Evolutionary conservation across 2,888 invertebrate genomes (phyloP), one percentile per base, ranked within the genome.

Genomic region (Ernsta delagoae): DNA sequence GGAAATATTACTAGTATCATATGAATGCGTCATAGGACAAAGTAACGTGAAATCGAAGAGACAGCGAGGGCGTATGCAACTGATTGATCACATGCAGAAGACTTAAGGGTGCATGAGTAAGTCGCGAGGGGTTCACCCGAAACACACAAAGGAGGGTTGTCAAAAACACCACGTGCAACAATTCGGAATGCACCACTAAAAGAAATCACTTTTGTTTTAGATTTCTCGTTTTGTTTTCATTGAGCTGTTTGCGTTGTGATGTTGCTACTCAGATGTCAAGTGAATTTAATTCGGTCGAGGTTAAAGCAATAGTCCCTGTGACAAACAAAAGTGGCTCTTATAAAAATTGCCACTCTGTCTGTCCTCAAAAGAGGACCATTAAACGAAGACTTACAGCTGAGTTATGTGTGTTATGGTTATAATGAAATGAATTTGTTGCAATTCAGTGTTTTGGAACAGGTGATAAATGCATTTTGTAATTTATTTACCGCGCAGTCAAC

Each of bases 71-170:
- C 31, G 16, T 36, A 56, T 57, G 43, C 62, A 34, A 45, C 43
- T 64, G 64, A 64, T 64, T 45, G 56, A 64, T 56, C 64, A 45
- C 56, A 56, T 64, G 63, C 41, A 43, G 63, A 54, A 64, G 34
- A 39, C 36, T 39, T 59, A 59, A 65, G 59, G 59, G 59, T 59
- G 65, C 36, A 59, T 59, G 36, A 48, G 24, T 59, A 24, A 65
- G 16, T 24, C 34, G 57, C 12, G 50, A 50, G 48, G 59, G 65
- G 31, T 59, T 31, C 43, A n/a, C 9, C 39, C 43, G 64, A 65
- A 59, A 65, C 11, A 65, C 65, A 50, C 43, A 45, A 34, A 36
- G 50, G 48, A 45, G 65, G 59, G 59, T 59, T 59, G 64, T 43
- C 54, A n/a, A 57, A 57, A 59, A 50, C 31, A 50, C 59, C 2